A percentile compares a stretch with the other conserved stretches of the same genome.
Evolutionary conservation across 2,797 vertebrate genomes (phyloP).

Genomic region (Pantherophis alleghaniensis): DNA sequence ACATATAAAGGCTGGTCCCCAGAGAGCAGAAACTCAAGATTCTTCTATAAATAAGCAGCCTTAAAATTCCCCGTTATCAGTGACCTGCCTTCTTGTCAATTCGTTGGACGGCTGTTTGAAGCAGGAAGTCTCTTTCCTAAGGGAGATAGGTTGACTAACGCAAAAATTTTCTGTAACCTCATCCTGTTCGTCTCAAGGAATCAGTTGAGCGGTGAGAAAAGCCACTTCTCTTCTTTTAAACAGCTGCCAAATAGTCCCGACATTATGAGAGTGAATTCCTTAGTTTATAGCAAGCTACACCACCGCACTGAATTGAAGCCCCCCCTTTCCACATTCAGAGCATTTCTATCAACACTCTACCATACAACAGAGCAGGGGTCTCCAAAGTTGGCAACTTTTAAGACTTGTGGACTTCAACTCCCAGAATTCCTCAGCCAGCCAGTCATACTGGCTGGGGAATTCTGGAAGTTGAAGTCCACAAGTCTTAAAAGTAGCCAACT

Average conservation of each 20-base stretch:
- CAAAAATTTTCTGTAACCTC: not conserved
- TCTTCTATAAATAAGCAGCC: not conserved
- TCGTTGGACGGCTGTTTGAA: not conserved
- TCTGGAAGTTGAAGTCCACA: not conserved
- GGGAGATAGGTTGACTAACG: not conserved
- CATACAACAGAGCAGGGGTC: not conserved
- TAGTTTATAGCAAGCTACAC: not conserved
- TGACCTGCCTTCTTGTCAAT: not conserved
- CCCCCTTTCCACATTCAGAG: not conserved
- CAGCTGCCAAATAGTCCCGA: not conserved
- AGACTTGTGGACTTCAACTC: too few relatives aligned
- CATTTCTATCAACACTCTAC: not conserved
- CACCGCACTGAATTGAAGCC: not conserved
- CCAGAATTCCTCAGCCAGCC: too few relatives aligned
- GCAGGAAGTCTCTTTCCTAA: not conserved
- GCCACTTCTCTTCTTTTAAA: not conserved
- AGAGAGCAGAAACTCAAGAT: not conserved
- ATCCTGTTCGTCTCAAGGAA: not conserved
- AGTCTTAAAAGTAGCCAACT: not conserved
- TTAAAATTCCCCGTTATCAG: not conserved
- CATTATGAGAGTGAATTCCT: not conserved
- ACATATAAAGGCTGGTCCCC: not conserved
- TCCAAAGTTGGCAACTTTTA: too few relatives aligned
- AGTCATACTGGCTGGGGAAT: not conserved
- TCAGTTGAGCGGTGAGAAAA: not conserved